Evolutionary conservation across 2,888 invertebrate genomes (phyloP).

Genomic region (Diplolepis rosae): DNA sequence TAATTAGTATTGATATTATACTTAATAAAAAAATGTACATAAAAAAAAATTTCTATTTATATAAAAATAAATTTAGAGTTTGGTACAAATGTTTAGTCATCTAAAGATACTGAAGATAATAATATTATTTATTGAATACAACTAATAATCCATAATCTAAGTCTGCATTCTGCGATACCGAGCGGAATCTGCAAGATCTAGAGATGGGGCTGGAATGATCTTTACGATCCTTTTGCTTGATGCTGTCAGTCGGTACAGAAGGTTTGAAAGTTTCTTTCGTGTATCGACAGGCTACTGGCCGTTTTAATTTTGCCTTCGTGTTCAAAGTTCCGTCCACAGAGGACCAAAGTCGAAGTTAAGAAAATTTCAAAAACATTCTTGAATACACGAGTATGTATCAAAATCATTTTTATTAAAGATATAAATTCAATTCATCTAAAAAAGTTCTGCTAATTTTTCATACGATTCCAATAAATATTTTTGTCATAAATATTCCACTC

Average conservation of each 20-base stretch:
- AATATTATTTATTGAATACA: not conserved
- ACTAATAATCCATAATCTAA: not conserved
- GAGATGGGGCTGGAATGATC: not conserved
- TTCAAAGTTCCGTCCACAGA: conserved; percentile 20
- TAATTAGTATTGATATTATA: too few relatives aligned
- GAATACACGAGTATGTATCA: too few relatives aligned
- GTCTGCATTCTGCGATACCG: not conserved
- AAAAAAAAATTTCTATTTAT: not conserved
- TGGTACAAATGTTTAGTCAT: not conserved
- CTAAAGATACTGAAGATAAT: not conserved
- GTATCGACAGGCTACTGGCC: conserved; percentile 13
- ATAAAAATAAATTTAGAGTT: not conserved
- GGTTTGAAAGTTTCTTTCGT: conserved; percentile 18
- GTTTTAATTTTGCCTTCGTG: not conserved
- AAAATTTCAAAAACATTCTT: not conserved
- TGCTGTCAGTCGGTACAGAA: conserved; percentile 26
- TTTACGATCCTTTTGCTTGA: not conserved
- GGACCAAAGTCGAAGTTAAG: not conserved
- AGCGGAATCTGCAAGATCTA: not conserved
- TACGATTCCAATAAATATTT: too few relatives aligned
- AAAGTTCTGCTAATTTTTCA: too few relatives aligned
- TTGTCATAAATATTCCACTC: too few relatives aligned
- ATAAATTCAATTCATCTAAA: too few relatives aligned
- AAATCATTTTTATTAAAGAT: too few relatives aligned
- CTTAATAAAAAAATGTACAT: too few relatives aligned